Base-by-base conservation (phyloP, 2,888 invertebrate species). In the Xiphydria camelus region DNA sequence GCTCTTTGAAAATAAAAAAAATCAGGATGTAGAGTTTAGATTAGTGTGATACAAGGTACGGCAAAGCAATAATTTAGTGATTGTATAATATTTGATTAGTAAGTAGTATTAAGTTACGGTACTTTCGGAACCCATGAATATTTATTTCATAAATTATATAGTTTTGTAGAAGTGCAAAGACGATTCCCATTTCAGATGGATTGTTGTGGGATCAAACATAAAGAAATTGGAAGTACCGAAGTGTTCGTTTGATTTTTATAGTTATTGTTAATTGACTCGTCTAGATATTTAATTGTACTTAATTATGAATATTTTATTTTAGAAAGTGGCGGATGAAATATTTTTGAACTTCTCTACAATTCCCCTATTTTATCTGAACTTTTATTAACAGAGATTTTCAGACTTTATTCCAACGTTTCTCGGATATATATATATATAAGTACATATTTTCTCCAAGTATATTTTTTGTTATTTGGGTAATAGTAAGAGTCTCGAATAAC, bases 51-150 rank as follows among this genome's bases (percentile, higher is more conserved):
- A 74, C 68, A 70, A 73, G 69, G 69, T 73, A 73, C 69, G 69
- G 67, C 69, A 73, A 73, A 74, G 74, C 73, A 74, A 74, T 74
- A 73, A 73, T 69, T 73, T 73, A 74, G 73, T 73, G 73, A 73
- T 73, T 73, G 70, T 73, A 73, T 61, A 62, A 72, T 71, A 73
- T 66, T 69, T 69, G 61, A 70, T 68, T 73, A 73, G 70, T 58
- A 59, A 66, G 60, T 70, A 69, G 68, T 60, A 55, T 55, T 70
- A 72, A 69, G 65, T 69, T 68, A 66, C 51, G 62, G 61, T 71
- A 71, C 63, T 70, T 71, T 72, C 61, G 62, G 59, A 72, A 70
- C 57, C 55, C 68, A 70, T 63, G 67, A 62, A 71, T 68, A 72
- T 64, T 63, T 68, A 72, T 56, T 68, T 66, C 58, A 73, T 68